Base-by-base conservation (phyloP, 2,797 vertebrate species). In the Helarctos malayanus region DNA sequence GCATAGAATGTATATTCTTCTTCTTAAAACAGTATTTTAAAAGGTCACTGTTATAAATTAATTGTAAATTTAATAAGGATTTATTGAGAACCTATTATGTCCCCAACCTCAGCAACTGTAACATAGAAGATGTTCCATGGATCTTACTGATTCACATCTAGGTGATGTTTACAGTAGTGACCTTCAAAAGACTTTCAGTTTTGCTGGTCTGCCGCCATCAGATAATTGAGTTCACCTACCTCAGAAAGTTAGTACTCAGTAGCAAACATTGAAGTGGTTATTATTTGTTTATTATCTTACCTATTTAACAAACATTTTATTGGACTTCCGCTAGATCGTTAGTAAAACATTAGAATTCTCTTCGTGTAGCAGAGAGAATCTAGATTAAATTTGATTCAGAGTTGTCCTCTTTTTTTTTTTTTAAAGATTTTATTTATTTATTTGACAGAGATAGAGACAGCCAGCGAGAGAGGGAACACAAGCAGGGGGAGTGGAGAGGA, bases 261-360 rank as follows among this genome's bases (percentile, higher is more conserved):
- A 85, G 85, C 38, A 82, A 45, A 87, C 13, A 92, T 52, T 90
- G 94, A 69, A 69, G 9, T 65, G 8, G 47, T 52, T 32, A 61
- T 71, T 78, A 73, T 69, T 89, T 71, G 83, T 57, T 93, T 89
- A 45, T 73, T 80, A 56, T 38, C 27, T 52, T 86, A 61, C 35
- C 49, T 79, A 41, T 82, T 92, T 88, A 65, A 57, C 52, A 81
- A 71, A 71, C 41, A 95, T 88, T 52, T 96, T 84, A 54, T 81
- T 96, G n/a, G 47, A 73, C 29, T 94, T 75, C 32, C 3, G 54
- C 25, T 49, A 93, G 93, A 49, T 84, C 96, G 61, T 73, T 41
- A 85, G 49, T 56, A 78, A 86, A 95, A 93, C 81, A 68, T 41
- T 76, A 86, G 63, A 89, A 79, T 92, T 86, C 69, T n/a, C 65